Evolutionary conservation across 2,888 invertebrate genomes (phyloP), one percentile per base, ranked within the genome.

Genomic region (Drosophila greeni): DNA sequence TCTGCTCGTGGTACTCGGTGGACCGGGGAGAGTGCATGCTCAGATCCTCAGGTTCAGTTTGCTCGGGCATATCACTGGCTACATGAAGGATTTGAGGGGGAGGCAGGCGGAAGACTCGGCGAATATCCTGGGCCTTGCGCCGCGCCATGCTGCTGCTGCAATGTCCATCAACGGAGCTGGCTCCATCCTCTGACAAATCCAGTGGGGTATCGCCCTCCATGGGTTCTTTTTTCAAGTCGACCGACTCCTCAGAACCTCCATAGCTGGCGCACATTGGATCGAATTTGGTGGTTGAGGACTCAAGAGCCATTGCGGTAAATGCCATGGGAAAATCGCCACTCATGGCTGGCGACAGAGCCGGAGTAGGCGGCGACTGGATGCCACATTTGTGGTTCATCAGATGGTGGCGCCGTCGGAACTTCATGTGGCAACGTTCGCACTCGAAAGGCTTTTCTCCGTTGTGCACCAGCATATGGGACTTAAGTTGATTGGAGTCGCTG

Each of bases 21-120:
- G 89, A 86, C 52, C 87, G 85, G 1, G 88, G 87, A 60, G 87
- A 85, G 47, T 91, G 92, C 91, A 96, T 93, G 57, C 95, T 95
- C 71, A 97, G 90, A 87, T 97, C 97, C 87, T 97, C 96, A 8
- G 97, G 97, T 88, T 96, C 96, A 3, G 96, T 96, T 90, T 97
- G 97, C 87, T 94, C 95, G 18, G 96, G 95, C 48, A 92, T 86
- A 33, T 85, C 85, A 66, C 74, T 85, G 60, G 84, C 69, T 45
- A 87, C 82, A 60, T 86, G 89, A 72, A 86, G 80, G 59, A 88
- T 87, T 39, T 90, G 89, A 5, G 89, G 87, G 14, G 88, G 87
- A 9, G 89, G 88, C 45, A 90, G 86, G 14, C 90, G 88, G 70
- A 91, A 89, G 1, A 91, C 90, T 29, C 91, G 89, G 14, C 91